Base-by-base conservation (phyloP, 2,888 invertebrate genomes). In the Torymus tubicola region DNA sequence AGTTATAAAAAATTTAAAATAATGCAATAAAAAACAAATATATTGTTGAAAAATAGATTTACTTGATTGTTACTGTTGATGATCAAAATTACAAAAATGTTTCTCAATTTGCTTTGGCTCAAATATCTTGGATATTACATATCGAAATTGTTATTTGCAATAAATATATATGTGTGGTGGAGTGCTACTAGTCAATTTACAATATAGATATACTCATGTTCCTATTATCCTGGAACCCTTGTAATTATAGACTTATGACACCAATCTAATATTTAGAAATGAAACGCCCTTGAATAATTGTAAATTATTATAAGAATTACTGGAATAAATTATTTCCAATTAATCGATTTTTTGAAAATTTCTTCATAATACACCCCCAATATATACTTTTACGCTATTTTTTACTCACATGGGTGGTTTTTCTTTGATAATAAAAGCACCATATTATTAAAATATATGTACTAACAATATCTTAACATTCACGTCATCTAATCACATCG, bases 231-330 rank as follows among this genome's bases (percentile, higher is more conserved):
- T 42, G 55, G 64, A 70, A n/a, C 64, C 60, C 70, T 65, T 84
- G 68, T 83, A 78, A 81, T 75, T 68, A 77, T 83, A 81, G 73
- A 57, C 79, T 78, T 67, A 83, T 18, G 55, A 78, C 73, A 80
- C 67, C 65, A 73, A 21, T 65, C 18, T 68, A 71, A 78, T 57
- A 71, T 21, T 78, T 78, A 78, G 70, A 63, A 50, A 64, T 65
- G 55, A 21, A 69, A 42, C 18, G 42, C 31, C 65, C 24, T 61
- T 58, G 14, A 58, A 18, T 4, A 61, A 72, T 57, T 81, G 78
- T 81, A 81, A 65, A 78, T 74, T 64, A 73, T 76, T 67, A 77
- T 64, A 64, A 75, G 50, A 68, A 57, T 78, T 68, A 50, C 21
- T 53, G 70, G 18, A 80, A 81, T 77, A 77, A 81, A 81, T 21